Evolutionary conservation across 2,797 vertebrate species (phyloP), one percentile per base, ranked within the genome.

Genomic region (Euphonia xanthogaster): DNA sequence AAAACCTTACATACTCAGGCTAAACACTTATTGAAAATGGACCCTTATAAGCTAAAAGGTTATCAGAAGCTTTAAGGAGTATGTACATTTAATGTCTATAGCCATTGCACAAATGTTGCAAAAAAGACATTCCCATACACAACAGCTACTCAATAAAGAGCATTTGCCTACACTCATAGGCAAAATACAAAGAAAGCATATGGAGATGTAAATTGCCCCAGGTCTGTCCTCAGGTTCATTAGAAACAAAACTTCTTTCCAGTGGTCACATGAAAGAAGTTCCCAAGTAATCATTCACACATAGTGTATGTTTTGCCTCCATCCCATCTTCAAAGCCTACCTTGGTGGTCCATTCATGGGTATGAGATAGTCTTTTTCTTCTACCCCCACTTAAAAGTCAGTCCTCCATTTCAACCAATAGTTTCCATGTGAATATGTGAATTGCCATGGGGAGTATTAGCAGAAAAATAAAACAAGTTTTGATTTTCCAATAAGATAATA

Each of bases 401-500:
- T 45, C n/a, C 31, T 67, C 40, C 82, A 14, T 65, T 45, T 79
- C 65, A 65, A 30, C 24, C 90, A 92, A 96, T 48, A 90, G 35
- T 44, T 96, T 97, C 87, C 94, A 92, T 90, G 93, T 95, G 92
- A 95, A 83, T 37, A 83, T 30, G 47, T 24, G 53, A 87, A 83
- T 88, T 96, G 85, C 92, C 92, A 50, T 65, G 42, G 50, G 72
- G 72, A 45, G 9, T 47, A 77, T 24, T 65, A 90, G 31, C 24
- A 86, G 65, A 93, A 95, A 92, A 79, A 60, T 73, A 73, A 94
- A 95, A 83, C 67, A 83, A 90, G 31, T 60, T 88, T 84, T 95
- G 93, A 96, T 95, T 65, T 97, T 96, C 82, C 90, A 94, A 35
- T 48, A 85, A 88, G 88, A 94, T 92, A 96, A 90, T 47, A 71